Evolutionary conservation across 2,113 vertebrate genomes (phyloP).

Genomic region (Aegotheles bennettii): DNA sequence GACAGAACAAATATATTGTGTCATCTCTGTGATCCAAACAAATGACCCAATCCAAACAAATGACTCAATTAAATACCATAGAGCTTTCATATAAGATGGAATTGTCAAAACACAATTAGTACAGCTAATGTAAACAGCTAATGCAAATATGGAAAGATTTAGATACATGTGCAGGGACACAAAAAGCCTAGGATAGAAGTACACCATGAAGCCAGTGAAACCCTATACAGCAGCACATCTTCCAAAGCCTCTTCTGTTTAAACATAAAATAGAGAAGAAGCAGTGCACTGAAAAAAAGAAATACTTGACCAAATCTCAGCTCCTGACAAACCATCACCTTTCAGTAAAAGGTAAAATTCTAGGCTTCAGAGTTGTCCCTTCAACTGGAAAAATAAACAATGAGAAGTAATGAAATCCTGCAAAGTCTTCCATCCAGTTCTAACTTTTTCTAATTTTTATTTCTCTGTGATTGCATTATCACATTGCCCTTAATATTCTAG

Average conservation of each 20-base stretch:
- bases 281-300: fast-evolving
- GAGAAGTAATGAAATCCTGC: not conserved
- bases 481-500: not conserved
- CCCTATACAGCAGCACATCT: fast-evolving
- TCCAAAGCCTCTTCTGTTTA: not conserved
- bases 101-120: not conserved
- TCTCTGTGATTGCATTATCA: not conserved
- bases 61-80: not conserved
- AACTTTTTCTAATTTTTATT: not conserved
- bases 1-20: not conserved
- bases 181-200: not conserved
- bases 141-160: not conserved
- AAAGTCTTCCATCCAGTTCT: not conserved
- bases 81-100: not conserved
- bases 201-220: not conserved
- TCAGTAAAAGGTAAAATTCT: not conserved
- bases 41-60: not conserved
- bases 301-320: not conserved
- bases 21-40: not conserved
- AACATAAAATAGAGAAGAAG: not conserved
- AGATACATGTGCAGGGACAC: fast-evolving
- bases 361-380: not conserved
- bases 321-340: not conserved
- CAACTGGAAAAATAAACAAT: not conserved
- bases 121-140: not conserved